Evolutionary conservation across 2,113 vertebrate species (phyloP).

Genomic region (Peromyscus maniculatus): DNA sequence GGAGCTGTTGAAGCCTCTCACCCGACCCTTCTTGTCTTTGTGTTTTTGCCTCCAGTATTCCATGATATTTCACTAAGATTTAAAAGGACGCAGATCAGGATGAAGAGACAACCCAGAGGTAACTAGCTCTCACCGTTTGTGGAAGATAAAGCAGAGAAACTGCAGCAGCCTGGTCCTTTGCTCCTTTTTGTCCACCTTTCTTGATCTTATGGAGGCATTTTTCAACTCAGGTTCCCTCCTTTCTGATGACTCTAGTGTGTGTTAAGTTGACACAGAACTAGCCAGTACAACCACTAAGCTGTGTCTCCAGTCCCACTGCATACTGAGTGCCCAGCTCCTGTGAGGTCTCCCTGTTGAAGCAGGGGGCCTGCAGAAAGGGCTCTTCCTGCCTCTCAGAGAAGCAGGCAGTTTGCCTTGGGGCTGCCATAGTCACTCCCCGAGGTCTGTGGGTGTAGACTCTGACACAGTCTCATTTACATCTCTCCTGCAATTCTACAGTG

Average conservation of each 20-base stretch:
- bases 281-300: background rate
- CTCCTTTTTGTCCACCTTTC: background rate
- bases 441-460: background rate
- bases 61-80: conserved; percentile 93
- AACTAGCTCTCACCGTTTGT: conserved; percentile 49
- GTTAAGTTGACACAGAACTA: background rate
- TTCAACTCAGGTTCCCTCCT: background rate
- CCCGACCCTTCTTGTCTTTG: conserved; percentile 1
- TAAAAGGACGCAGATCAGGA: conserved; percentile 93
- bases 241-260: background rate
- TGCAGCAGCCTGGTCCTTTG: background rate
- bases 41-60: conserved; percentile 90
- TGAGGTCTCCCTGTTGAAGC: background rate
- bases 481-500: background rate
- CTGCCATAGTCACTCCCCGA: background rate
- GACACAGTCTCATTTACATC: background rate
- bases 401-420: background rate
- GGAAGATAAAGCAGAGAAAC: background rate
- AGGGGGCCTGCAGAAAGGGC: background rate
- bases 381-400: background rate
- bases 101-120: conserved; percentile 96
- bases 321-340: background rate
- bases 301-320: background rate
- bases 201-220: background rate
- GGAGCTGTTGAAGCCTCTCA: background rate